Evolutionary conservation across 2,888 invertebrate genomes (phyloP).

Genomic region (Mimumesa dahlbomi): DNA sequence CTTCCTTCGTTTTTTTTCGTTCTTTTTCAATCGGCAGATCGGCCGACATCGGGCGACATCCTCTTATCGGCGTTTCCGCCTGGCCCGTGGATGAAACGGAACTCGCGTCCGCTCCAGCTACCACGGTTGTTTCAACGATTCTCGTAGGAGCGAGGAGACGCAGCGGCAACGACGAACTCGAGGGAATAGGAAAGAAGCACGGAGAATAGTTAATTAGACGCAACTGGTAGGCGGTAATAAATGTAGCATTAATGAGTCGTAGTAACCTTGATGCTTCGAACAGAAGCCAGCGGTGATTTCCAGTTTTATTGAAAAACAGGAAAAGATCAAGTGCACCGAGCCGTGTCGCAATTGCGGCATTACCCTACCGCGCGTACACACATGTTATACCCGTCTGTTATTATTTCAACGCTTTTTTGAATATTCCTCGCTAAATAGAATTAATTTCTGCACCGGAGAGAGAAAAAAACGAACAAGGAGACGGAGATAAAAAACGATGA

Average conservation of each 20-base stretch:
- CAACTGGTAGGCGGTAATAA: conserved; percentile 52
- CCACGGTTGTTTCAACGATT: not conserved
- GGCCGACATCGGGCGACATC: conserved; percentile 40
- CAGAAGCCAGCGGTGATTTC: conserved; percentile 42
- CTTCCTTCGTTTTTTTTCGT: not conserved
- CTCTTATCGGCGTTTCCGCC: too few species aligned
- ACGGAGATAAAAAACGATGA: conserved; percentile 12
- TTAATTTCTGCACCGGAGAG: conserved; percentile 52
- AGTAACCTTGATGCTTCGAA: conserved; percentile 54
- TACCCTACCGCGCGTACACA: conserved; percentile 6
- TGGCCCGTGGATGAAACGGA: too few species aligned
- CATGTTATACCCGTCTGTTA: conserved; percentile 50
- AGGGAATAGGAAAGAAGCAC: conserved; percentile 35
- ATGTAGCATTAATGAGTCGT: conserved; percentile 58
- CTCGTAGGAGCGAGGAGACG: conserved; percentile 1
- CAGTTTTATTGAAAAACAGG: conserved; percentile 56
- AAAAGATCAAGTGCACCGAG: conserved; percentile 49
- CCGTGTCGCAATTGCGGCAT: conserved; percentile 57
- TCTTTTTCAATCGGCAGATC: conserved; percentile 11
- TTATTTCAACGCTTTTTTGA: conserved; percentile 56
- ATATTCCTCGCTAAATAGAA: conserved; percentile 58
- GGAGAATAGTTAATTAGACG: conserved; percentile 54
- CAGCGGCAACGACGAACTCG: conserved; percentile 46
- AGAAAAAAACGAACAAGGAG: not conserved
- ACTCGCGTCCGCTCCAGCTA: too few species aligned